These are phyloP conservation scores for Laothoe populi DNA, from an alignment of 2,888 invertebrate genomes.

Conservation along the genomic window DNA sequence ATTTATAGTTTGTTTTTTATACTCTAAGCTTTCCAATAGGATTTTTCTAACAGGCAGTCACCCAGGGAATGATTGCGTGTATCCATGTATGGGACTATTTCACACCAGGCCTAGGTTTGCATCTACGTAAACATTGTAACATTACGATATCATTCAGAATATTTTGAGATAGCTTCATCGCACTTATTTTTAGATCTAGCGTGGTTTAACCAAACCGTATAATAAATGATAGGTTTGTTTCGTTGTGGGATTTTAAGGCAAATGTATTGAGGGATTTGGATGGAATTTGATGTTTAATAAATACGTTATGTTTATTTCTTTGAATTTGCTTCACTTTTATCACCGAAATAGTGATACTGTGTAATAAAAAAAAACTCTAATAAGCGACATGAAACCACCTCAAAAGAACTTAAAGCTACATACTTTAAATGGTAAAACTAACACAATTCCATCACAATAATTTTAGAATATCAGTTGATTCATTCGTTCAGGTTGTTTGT, in stretches of 20 bases:
- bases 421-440: slow-evolving; percentile 68
- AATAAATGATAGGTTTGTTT: neutral
- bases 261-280: neutral
- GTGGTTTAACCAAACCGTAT: neutral
- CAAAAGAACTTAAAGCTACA: slow-evolving; percentile 46
- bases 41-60: neutral
- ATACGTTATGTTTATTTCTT: too few species aligned
- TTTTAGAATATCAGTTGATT: slow-evolving; percentile 84
- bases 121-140: slow-evolving; percentile 32
- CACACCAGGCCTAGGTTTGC: slow-evolving; percentile 38
- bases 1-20: slow-evolving; percentile 21
- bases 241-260: neutral
- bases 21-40: slow-evolving; percentile 1
- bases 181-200: neutral
- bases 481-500: slow-evolving; percentile 70
- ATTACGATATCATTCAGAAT: neutral
- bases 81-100: neutral
- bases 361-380: slow-evolving; percentile 32
- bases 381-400: slow-evolving; percentile 33
- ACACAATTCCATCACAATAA: slow-evolving; percentile 83
- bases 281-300: slow-evolving; percentile 3
- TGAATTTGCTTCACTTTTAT: too few species aligned
- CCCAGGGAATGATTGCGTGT: neutral
- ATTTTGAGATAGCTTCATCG: slow-evolving; percentile 15
- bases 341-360: neutral